Conservation (phyloP, 1,140 invertebrate species). For the Bombus haemorrhoidalis region DNA sequence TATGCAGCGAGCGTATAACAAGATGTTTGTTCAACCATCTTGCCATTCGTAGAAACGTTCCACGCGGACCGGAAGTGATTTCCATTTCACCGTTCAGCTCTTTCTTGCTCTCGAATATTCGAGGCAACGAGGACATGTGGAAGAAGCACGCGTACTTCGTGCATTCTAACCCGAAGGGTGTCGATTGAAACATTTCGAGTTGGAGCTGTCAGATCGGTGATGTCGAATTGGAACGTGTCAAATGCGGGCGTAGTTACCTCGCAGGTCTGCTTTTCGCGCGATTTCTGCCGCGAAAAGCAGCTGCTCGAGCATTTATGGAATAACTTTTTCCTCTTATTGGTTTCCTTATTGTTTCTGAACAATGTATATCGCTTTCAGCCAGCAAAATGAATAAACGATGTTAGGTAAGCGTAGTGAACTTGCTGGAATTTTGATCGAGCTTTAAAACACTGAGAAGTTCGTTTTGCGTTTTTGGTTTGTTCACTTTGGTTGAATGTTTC, state of each 20-base stretch:
- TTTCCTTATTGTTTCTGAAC: background rate
- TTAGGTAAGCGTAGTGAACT: background rate
- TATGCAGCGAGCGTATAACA: constrained; percentile 47
- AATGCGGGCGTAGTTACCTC: constrained; percentile 37
- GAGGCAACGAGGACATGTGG: background rate
- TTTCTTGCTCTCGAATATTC: constrained; percentile 25
- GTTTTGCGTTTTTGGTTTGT: background rate
- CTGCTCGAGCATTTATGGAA: background rate
- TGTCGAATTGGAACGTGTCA: constrained; percentile 64
- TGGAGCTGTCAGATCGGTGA: constrained; percentile 61
- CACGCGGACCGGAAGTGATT: constrained; percentile 14
- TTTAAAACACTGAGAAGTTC: background rate
- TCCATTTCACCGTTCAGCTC: constrained; percentile 30
- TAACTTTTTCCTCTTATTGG: background rate
- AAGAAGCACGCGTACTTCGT: background rate
- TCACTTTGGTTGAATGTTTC: background rate
- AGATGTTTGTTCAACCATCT: constrained; percentile 42
- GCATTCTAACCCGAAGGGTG: background rate
- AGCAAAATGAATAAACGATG: background rate
- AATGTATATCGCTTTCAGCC: background rate
- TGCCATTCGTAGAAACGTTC: background rate
- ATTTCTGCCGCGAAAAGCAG: background rate
- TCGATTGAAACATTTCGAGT: constrained; percentile 60
- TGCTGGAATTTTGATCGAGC: background rate
- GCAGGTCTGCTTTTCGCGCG: background rate